Conservation (phyloP, 2,113 vertebrate genomes). For the Actinemys pallida region DNA sequence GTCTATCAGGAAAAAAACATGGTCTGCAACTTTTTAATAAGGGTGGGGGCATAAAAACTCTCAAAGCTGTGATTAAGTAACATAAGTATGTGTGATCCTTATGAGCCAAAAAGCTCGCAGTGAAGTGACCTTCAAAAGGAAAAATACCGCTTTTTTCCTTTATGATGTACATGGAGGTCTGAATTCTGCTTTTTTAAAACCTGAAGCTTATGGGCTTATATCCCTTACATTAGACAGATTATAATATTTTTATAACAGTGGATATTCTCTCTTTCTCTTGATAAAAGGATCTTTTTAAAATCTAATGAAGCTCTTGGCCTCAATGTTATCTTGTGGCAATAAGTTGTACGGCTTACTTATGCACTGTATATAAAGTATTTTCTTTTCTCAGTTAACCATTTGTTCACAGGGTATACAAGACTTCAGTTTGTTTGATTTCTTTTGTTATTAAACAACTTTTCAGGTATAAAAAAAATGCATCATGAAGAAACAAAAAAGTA, state of each 20-base stretch:
- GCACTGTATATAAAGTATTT: neutral
- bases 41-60: constrained; percentile 15
- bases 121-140: constrained; percentile 1
- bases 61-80: constrained; percentile 39
- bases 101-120: constrained; percentile 10
- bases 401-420: neutral
- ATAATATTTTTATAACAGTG: neutral
- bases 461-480: neutral
- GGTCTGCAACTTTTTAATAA: constrained; percentile 13
- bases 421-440: neutral
- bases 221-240: neutral
- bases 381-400: neutral
- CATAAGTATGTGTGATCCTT: neutral
- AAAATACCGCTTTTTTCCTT: constrained; percentile 10
- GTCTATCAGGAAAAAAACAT: neutral
- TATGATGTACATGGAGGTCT: neutral
- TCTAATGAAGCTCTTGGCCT: neutral
- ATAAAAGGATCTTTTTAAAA: neutral
- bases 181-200: constrained; percentile 9
- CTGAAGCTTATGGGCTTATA: neutral
- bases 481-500: fast-evolving
- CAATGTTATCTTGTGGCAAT: neutral
- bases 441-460: neutral
- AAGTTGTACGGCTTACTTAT: neutral
- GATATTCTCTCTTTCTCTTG: neutral